Base-by-base conservation (phyloP, 2,113 vertebrate species). In the Nyctibius bracteatus region DNA sequence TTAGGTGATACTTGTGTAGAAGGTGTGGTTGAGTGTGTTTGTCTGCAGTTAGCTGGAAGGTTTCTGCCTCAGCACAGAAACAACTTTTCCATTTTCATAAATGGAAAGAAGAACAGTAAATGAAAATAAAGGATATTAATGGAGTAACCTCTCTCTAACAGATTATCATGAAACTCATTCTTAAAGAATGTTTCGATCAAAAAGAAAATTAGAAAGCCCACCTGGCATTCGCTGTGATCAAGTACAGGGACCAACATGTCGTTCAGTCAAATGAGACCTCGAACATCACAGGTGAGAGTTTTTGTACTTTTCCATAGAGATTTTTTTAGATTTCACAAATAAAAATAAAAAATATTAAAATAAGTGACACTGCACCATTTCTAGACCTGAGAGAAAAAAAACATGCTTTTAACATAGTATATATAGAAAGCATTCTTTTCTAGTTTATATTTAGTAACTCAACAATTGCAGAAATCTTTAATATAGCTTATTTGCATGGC, bases 251-350 rank as follows among this genome's bases (percentile, higher is more conserved):
- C 19, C 88, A 72, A 51, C 72, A 96, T 97, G 97, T 92, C 90
- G 4, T 65, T 94, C 57, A 95, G 47, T 95, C 91, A 96, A 75
- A 95, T 37, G 82, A 97, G 90, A 90, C 97, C 97, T 90, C 91
- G 6, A 6, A 98, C 97, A 83, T 96, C 97, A 72, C 98, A 98
- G 98, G 98, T 98, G 94, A 98, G 98, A 96, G 46, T 62, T 88
- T 92, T 90, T 94, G 37, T 58, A 77, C 47, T 74, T 94, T 81
- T 85, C n/a, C n/a, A 14, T 51, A 54, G 46, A 91, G 39, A n/a
- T 6, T 18, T 91, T n/a, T 94, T 94, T 75, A 44, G 14, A 85
- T 84, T 74, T 87, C 21, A 90, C 33, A 65, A 47, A 30, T 51
- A 16, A 74, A 73, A 66, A 24, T 28, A 28, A 57, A 81, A 71